Evolutionary conservation across 92 coral and sea anemone species (phyloP), one percentile per base, ranked within the genome.

Genomic region (Blastomussa wellsi): DNA sequence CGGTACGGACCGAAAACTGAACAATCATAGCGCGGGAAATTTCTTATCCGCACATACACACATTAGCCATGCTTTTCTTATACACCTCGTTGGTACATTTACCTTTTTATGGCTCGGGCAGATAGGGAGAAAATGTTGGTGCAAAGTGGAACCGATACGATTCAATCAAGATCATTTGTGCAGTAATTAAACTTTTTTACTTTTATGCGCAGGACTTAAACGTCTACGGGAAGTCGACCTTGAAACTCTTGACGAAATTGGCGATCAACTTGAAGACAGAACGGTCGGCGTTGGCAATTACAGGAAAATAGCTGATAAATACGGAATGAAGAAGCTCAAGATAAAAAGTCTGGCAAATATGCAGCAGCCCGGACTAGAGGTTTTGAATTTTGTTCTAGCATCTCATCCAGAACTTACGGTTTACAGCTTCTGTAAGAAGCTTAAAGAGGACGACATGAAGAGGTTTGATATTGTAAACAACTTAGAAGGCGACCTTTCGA

Each of bases 401-500:
- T 60, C 52, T 10, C 26, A 79, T 16, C 72, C 82, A 14, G 32
- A 26, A 15, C 13, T 79, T 32, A 59, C 72, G 5, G 82, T 79
- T 26, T 59, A 38, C 69, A 44, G 48, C 10, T 79, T 79, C 72
- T 79, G 72, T 39, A 79, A 38, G 55, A n/a, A 1, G 7, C 82
- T 79, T 1, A 79, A 79, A 60, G 82, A 39, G 38, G 31, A 52
- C 19, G 10, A 51, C 29, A 38, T 59, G 20, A 39, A 79, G 38
- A 29, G 82, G 26, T 79, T 79, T 39, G 72, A 79, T 79, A 79
- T 79, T 60, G 82, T 62, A 3, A 60, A 39, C 17, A 0, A 36
- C 44, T 42, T 79, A 20, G 73, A 79, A 29, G 53, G 16, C 31
- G 26, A 79, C 52, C 47, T 79, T 15, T 60, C 37, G 31, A 62